phyloP scores from a whole-genome alignment of 2,113 vertebrate species.

The Psilopogon haemacephalus region DNA sequence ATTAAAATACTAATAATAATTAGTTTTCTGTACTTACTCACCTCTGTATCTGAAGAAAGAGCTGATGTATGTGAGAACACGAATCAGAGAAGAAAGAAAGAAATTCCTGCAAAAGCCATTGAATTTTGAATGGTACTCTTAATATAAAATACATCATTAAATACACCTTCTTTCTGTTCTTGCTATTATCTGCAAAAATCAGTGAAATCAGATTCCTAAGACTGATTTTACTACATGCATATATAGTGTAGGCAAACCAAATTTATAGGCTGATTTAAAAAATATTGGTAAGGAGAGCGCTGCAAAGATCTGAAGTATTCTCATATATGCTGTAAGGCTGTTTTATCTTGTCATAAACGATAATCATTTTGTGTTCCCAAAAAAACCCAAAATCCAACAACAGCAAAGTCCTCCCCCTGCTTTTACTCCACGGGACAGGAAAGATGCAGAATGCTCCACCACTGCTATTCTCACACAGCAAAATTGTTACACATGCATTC shows the following conservation, averaged over 20 bases:
- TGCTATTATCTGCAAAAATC: neutral
- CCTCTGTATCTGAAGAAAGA: slow-evolving; percentile 91
- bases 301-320: neutral
- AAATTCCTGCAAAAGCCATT: slow-evolving; percentile 84
- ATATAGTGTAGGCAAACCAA: neutral
- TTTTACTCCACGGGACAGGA: neutral
- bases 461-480: neutral
- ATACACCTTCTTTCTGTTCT: neutral
- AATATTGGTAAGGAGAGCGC: neutral
- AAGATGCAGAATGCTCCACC: neutral
- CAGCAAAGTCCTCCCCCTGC: neutral
- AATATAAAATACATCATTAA: neutral
- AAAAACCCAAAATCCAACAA: neutral
- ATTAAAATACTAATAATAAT: neutral
- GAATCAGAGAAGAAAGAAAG: slow-evolving; percentile 81
- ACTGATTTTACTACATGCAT: neutral
- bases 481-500: neutral
- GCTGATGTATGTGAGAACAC: slow-evolving; percentile 80
- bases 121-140: neutral
- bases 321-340: neutral
- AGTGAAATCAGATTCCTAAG: neutral
- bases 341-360: neutral
- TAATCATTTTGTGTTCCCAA: neutral
- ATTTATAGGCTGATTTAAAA: neutral
- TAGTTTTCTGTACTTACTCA: slow-evolving; percentile 52